Evolutionary conservation across 2,888 invertebrate genomes (phyloP).

Genomic region (Euclidia mi): DNA sequence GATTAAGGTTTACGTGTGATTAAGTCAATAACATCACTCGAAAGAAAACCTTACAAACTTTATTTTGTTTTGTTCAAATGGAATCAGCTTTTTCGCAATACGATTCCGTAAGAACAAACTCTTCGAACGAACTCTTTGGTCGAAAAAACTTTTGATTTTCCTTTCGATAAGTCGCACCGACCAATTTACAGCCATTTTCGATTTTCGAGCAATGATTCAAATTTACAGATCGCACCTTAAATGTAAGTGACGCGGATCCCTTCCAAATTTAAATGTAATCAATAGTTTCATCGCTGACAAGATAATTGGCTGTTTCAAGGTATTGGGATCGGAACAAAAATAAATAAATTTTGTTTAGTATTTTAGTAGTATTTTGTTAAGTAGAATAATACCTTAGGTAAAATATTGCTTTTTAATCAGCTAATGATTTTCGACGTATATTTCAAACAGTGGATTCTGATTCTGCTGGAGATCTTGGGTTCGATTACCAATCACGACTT

Average conservation of each 20-base stretch:
- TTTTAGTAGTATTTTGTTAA: no score
- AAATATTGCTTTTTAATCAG: no score
- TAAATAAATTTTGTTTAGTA: no score
- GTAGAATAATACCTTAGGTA: no score
- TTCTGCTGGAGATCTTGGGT: no score
- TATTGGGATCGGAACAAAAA: not conserved
- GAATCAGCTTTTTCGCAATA: constrained; percentile 58
- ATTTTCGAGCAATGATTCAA: not conserved
- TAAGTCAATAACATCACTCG: no score
- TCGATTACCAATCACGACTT: no score
- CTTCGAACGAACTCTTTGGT: constrained; percentile 14
- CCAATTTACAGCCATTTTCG: not conserved
- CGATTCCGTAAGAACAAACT: no score
- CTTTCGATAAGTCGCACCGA: not conserved
- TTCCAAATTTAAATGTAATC: not conserved
- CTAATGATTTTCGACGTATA: no score
- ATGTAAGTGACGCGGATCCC: not conserved
- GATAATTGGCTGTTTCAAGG: not conserved
- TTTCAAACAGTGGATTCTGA: no score
- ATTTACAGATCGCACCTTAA: not conserved
- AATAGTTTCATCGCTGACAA: not conserved
- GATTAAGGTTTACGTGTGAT: constrained; percentile 47
- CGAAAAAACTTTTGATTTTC: constrained; percentile 24
- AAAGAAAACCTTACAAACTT: constrained; percentile 61
- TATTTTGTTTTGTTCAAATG: constrained; percentile 56